Evolutionary conservation across 2,113 vertebrate genomes (phyloP).

Genomic region (Uria aalge): DNA sequence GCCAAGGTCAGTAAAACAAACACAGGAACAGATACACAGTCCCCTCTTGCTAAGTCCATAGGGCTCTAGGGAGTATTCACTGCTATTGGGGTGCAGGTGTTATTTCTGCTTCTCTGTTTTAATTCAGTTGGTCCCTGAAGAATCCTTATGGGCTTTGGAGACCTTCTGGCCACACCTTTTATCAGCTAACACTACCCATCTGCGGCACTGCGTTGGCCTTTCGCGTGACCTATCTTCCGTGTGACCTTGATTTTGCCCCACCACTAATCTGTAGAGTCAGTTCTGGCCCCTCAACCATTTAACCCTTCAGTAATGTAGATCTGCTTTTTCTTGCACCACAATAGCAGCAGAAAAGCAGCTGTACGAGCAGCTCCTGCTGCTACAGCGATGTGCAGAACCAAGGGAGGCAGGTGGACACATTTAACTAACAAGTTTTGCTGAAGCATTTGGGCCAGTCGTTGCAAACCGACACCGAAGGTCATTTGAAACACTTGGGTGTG

Average conservation of each 20-base stretch:
- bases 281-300: neutral
- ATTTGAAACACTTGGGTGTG: neutral
- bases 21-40: neutral
- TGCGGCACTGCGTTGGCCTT: conserved; percentile 8
- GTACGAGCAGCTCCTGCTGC: neutral
- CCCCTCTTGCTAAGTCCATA: neutral
- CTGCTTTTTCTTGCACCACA: neutral
- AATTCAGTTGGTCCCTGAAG: conserved; percentile 52
- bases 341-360: neutral
- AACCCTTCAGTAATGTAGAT: neutral
- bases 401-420: neutral
- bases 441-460: neutral
- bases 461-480: neutral
- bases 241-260: conserved; percentile 33
- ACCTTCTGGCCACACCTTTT: conserved; percentile 49
- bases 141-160: conserved; percentile 49
- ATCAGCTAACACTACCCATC: conserved; percentile 27
- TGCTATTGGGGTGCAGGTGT: conserved; percentile 58
- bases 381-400: neutral
- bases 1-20: conserved; percentile 33
- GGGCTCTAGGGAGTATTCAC: neutral
- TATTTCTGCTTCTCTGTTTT: conserved; percentile 41
- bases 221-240: neutral
- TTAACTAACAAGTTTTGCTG: neutral
- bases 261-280: neutral